Evolutionary conservation across 2,113 vertebrate species (phyloP), one percentile per base, ranked within the genome.

Genomic region (Chascanopsetta lugubris): DNA sequence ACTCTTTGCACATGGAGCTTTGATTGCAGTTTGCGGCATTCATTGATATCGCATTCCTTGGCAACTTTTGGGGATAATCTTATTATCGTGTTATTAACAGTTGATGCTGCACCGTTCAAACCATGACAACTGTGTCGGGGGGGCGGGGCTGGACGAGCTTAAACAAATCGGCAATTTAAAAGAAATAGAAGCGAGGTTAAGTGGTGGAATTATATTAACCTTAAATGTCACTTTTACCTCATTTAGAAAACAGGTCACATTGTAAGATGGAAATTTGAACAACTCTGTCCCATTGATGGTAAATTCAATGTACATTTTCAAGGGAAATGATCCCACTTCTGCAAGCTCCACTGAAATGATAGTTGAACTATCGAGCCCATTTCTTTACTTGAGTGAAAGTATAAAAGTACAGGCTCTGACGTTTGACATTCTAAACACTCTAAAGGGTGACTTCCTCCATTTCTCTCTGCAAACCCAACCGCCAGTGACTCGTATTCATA

Each of bases 1-100:
- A 82, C 83, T 89, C 76, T 83, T n/a, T 87, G 51, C 53, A 43
- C 56, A 64, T 17, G 34, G 46, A 78, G 49, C 42, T 56, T 72
- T 84, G 74, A 88, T 75, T 87, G 77, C 34, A 60, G 46, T 17
- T 11, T 47, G 29, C 38, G 24, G 29, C 10, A 0, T 48, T 27
- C 30, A 36, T 12, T 8, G 2, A 30, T 59, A 24, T 27, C 38
- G 27, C 2, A 6, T 69, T 77, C 27, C 40, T 60, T 5, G 1
- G 0, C 21, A 76, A 29, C 30, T 34, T 75, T 75, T 0, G n/a
- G 21, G 26, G 25, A 34, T 54, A 65, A 70, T 68, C 43, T 58
- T 45, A 27, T 58, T n/a, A 3, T 30, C 26, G 22, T 27, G 17
- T 69, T 27, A 71, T 67, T 61, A 22, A 74, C 24, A 56, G 27